Percentiles rank a stretch among this genome's conserved stretches.
These are phyloP conservation scores for Eubasilissa splendida DNA, from an alignment of 2,888 invertebrate genomes.

Conservation along the genomic window DNA sequence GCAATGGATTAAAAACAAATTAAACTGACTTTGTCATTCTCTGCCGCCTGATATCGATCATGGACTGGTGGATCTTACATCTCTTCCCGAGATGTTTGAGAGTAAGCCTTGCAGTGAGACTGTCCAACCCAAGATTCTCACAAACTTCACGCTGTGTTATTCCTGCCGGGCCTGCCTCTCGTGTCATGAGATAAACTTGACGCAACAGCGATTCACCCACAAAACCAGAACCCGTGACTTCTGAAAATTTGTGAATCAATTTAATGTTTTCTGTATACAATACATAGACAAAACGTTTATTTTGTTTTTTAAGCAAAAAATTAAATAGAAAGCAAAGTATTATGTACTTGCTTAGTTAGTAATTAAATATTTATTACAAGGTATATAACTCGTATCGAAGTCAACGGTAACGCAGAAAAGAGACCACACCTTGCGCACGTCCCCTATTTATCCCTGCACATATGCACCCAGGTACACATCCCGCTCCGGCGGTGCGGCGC, in stretches of 20 bases:
- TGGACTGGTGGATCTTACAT: constrained; percentile 68
- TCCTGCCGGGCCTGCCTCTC: constrained; percentile 70
- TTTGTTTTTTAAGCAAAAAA: too few relatives aligned
- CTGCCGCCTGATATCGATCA: constrained; percentile 73
- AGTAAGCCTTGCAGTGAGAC: constrained; percentile 67
- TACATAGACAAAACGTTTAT: too few relatives aligned
- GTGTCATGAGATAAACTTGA: constrained; percentile 71
- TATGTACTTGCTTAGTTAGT: too few relatives aligned
- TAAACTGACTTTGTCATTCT: constrained; percentile 67
- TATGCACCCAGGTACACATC: neutral
- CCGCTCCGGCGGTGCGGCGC: neutral
- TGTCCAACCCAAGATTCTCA: constrained; percentile 65
- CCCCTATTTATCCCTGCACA: neutral
- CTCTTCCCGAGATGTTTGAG: constrained; percentile 67
- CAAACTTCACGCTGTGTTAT: constrained; percentile 68
- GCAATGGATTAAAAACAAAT: neutral
- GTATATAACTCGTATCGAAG: too few relatives aligned
- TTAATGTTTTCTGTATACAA: neutral
- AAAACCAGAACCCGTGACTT: constrained; percentile 27
- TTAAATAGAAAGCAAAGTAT: too few relatives aligned
- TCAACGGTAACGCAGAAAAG: too few relatives aligned
- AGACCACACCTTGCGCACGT: neutral
- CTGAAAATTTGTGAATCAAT: neutral
- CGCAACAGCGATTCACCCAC: constrained; percentile 65
- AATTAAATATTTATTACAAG: too few relatives aligned